Evolutionary conservation across 2,797 vertebrate species (phyloP), one percentile per base, ranked within the genome.

Genomic region (Cossypha polioptera): DNA sequence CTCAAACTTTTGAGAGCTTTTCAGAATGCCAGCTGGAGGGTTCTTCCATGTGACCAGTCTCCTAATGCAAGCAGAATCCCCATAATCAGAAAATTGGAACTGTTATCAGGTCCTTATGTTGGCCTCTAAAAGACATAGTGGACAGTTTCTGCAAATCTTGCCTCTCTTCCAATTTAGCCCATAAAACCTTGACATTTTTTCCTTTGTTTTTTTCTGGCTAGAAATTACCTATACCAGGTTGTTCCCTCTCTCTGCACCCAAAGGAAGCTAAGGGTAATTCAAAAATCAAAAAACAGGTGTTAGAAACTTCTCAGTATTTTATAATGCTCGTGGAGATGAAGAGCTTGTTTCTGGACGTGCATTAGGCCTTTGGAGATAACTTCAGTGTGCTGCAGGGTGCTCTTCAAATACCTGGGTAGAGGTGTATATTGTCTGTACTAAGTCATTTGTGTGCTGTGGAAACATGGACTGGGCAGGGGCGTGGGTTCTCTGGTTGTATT

Each of bases 401-500:
- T 42, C 57, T 63, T 35, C 51, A 22, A 40, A 54, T 67, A 59
- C 18, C 8, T 54, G 43, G 16, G 19, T 5, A 25, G 54, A 36
- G 20, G 28, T 55, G 80, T 74, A 17, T 72, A 40, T 33, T n/a
- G 36, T 54, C 18, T n/a, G 4, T 59, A 22, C 42, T 61, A 24
- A 63, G 31, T 45, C 6, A 38, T n/a, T 22, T 81, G 13, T 85
- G 43, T 71, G 48, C n/a, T 45, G 82, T 2, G 7, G 33, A 76
- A 67, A 36, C 38, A 21, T 0, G 42, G 42, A 16, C 31, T 50
- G 10, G 13, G 7, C 19, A 36, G 20, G 31, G 12, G 8, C 1
- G 0, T 4, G 45, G 19, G 16, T 89, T 19, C 19, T 69, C 14
- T 53, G 0, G 0, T 38, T 79, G 26, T 36, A 3, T 15, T 38